Percentiles rank a stretch among this genome's conserved stretches.
These are phyloP conservation scores for Drosophila melanosoma DNA, from an alignment of 2,888 invertebrate genomes.

Conservation along the genomic window DNA sequence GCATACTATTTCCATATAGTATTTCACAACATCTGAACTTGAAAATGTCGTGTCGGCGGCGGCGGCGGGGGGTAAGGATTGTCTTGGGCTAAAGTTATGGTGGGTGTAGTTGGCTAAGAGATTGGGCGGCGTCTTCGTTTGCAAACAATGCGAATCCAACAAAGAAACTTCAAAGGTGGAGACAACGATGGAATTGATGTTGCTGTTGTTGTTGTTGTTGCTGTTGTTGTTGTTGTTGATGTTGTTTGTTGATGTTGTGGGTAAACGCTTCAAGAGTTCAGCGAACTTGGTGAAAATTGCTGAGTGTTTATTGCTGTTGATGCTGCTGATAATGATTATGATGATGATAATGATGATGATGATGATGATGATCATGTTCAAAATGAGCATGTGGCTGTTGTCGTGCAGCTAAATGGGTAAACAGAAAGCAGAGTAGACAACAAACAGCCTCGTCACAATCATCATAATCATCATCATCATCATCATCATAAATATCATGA, in stretches of 20 bases:
- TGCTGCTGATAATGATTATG: slow-evolving; percentile 26
- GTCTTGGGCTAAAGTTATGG: neutral
- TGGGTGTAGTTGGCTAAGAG: neutral
- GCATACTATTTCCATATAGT: slow-evolving; percentile 1
- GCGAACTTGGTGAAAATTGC: slow-evolving; percentile 71
- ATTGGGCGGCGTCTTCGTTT: neutral
- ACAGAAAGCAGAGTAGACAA: slow-evolving; percentile 34
- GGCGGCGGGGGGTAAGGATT: slow-evolving; percentile 4
- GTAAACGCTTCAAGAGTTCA: slow-evolving; percentile 58
- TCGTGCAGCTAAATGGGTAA: slow-evolving; percentile 16
- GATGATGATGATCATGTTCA: slow-evolving; percentile 29
- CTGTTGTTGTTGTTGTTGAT: neutral
- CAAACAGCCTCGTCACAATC: slow-evolving; percentile 19
- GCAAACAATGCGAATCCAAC: slow-evolving; percentile 43
- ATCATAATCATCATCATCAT: slow-evolving; percentile 10
- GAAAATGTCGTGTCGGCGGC: slow-evolving; percentile 34
- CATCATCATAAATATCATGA: slow-evolving; percentile 7
- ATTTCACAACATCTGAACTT: slow-evolving; percentile 54
- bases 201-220: neutral
- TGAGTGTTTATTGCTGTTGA: slow-evolving; percentile 57
- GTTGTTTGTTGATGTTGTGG: slow-evolving; percentile 35
- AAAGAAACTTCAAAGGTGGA: slow-evolving; percentile 18
- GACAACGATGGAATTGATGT: slow-evolving; percentile 10
- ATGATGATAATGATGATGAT: slow-evolving; percentile 26
- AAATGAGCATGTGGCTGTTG: slow-evolving; percentile 28